Conservation (phyloP, 2,113 vertebrate species). For the Picathartes gymnocephalus region DNA sequence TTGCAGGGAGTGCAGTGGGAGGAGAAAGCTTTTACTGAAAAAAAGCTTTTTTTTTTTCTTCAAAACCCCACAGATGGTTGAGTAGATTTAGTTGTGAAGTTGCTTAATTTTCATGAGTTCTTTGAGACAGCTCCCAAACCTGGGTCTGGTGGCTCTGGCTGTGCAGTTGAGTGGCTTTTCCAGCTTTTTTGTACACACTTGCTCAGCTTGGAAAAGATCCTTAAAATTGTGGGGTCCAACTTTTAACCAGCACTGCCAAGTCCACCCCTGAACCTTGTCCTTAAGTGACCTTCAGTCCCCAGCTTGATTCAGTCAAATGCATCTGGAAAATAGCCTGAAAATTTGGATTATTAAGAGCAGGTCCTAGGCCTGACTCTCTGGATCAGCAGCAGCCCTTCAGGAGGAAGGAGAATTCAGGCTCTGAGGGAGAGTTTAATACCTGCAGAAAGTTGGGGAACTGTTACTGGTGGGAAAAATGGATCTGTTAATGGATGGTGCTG, state of each 20-base stretch:
- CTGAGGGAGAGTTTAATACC: not conserved
- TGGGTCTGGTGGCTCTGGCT: not conserved
- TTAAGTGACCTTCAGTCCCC: not conserved
- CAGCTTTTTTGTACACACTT: not conserved
- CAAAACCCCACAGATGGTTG: not conserved
- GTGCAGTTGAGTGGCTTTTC: not conserved
- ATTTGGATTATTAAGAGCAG: not conserved
- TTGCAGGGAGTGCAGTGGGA: not conserved
- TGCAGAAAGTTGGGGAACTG: not conserved
- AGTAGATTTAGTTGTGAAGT: not conserved
- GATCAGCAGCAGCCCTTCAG: not conserved
- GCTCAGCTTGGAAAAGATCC: not conserved
- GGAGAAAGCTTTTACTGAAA: not conserved
- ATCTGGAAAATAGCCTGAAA: not conserved
- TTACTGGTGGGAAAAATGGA: not conserved
- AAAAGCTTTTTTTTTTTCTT: not conserved
- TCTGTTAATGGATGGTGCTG: not conserved
- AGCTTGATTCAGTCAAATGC: not conserved
- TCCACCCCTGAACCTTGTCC: not conserved
- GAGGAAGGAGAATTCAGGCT: not conserved
- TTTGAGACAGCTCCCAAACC: not conserved
- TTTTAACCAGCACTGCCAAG: not conserved
- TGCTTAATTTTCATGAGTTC: not conserved
- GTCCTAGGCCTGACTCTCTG: not conserved
- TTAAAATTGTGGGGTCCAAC: not conserved